A percentile compares a stretch with the other conserved stretches of the same genome.
Evolutionary conservation across 2,888 invertebrate species (phyloP).

Genomic region (Conops quadrifasciatus): DNA sequence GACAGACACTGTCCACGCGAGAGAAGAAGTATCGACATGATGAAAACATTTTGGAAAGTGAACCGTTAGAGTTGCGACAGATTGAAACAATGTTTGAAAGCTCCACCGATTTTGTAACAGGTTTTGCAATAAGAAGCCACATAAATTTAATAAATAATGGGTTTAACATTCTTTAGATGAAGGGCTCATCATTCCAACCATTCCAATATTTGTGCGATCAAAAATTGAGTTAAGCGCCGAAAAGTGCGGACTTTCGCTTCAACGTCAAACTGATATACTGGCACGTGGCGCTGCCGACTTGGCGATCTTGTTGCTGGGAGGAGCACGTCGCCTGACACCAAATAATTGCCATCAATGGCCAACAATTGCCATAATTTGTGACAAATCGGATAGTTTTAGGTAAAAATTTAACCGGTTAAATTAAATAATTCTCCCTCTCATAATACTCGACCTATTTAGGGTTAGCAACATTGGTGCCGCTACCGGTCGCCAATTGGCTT

Average conservation of each 20-base stretch:
- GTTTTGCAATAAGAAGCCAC: constrained; percentile 34
- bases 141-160: not conserved
- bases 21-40: constrained; percentile 77
- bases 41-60: constrained; percentile 80
- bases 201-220: constrained; percentile 72
- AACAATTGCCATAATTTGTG: constrained; percentile 78
- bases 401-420: constrained; percentile 34
- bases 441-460: constrained; percentile 44
- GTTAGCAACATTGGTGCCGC: constrained; percentile 75
- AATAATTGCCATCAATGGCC: constrained; percentile 91
- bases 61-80: constrained; percentile 73
- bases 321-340: constrained; percentile 83
- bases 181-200: constrained; percentile 82
- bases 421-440: not conserved
- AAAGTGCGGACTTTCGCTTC: constrained; percentile 72
- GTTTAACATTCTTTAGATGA: constrained; percentile 68
- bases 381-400: constrained; percentile 71
- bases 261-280: constrained; percentile 77
- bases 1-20: constrained; percentile 51
- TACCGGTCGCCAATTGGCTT: constrained; percentile 81
- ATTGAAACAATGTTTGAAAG: constrained; percentile 69
- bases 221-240: constrained; percentile 77
- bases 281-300: constrained; percentile 88
- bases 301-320: constrained; percentile 83
- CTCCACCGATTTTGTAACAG: constrained; percentile 62